These are phyloP conservation scores for Hymenopus coronatus DNA, from an alignment of 2,888 invertebrate genomes.

Conservation along the genomic window DNA sequence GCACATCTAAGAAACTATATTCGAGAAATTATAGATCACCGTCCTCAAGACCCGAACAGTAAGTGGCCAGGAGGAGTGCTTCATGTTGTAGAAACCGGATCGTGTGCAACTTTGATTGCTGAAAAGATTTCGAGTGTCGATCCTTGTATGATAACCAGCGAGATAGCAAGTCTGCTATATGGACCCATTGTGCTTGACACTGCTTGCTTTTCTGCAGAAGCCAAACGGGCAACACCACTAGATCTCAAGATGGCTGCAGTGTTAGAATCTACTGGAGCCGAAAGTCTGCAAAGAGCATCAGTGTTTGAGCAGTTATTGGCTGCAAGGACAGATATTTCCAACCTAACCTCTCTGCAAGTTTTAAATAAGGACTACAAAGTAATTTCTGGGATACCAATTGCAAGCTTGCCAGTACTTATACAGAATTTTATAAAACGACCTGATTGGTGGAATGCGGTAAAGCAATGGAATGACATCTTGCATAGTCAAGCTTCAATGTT, in stretches of 20 bases:
- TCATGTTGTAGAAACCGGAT: background rate
- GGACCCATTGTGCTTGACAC: slow-evolving; percentile 14
- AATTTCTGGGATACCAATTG: background rate
- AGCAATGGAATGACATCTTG: background rate
- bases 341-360: background rate
- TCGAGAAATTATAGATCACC: background rate
- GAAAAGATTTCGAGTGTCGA: background rate
- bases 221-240: background rate
- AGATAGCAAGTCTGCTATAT: background rate
- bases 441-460: background rate
- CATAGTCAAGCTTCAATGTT: background rate
- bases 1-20: background rate
- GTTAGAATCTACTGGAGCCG: background rate
- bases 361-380: slow-evolving; percentile 1
- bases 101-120: background rate
- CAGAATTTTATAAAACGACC: background rate
- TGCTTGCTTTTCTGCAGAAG: background rate
- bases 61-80: background rate
- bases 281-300: background rate
- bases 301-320: background rate
- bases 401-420: background rate
- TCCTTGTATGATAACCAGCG: background rate
- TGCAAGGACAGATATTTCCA: background rate
- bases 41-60: background rate
- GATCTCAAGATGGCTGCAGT: background rate